Percentiles rank a stretch among this genome's conserved stretches.
Conservation (phyloP, 2,797 vertebrate genomes). For the Lates japonicus region DNA sequence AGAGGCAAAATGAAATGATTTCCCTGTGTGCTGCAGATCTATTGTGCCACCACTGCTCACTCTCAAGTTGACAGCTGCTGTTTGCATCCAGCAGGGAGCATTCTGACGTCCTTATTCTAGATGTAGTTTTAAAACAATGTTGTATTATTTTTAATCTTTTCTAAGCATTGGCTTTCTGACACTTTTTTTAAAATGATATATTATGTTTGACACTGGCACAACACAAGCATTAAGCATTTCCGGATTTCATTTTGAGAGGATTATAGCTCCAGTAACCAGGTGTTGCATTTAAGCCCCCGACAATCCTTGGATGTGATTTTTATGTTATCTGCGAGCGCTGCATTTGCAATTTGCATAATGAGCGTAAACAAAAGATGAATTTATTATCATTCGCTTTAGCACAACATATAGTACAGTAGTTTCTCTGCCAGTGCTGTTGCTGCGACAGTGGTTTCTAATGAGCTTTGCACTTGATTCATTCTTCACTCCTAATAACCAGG, state of each 20-base stretch:
- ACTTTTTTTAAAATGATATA: slow-evolving; percentile 4
- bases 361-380: slow-evolving; percentile 21
- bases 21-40: slow-evolving; percentile 35
- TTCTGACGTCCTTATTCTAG: slow-evolving; percentile 19
- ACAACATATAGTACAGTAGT: not conserved
- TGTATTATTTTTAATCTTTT: not conserved
- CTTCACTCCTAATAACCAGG: not conserved
- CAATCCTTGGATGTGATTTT: slow-evolving; percentile 44
- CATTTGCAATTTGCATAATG: slow-evolving; percentile 42
- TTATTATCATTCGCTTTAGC: slow-evolving; percentile 21
- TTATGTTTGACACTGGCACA: slow-evolving; percentile 10
- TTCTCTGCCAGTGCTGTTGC: not conserved
- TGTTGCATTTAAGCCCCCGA: slow-evolving; percentile 33
- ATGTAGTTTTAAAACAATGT: not conserved
- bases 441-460: not conserved
- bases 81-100: slow-evolving; percentile 12
- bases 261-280: slow-evolving; percentile 36
- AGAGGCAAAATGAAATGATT: slow-evolving; percentile 49
- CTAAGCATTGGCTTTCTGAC: not conserved
- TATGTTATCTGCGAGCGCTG: slow-evolving; percentile 2
- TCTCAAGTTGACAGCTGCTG: slow-evolving; percentile 33
- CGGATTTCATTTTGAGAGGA: slow-evolving; percentile 60
- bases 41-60: slow-evolving; percentile 5
- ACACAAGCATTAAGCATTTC: not conserved
- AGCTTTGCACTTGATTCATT: not conserved